Evolutionary conservation across 1,140 invertebrate species (phyloP), one percentile per base, ranked within the genome.

Genomic region (Stratiolaelaps scimitus): DNA sequence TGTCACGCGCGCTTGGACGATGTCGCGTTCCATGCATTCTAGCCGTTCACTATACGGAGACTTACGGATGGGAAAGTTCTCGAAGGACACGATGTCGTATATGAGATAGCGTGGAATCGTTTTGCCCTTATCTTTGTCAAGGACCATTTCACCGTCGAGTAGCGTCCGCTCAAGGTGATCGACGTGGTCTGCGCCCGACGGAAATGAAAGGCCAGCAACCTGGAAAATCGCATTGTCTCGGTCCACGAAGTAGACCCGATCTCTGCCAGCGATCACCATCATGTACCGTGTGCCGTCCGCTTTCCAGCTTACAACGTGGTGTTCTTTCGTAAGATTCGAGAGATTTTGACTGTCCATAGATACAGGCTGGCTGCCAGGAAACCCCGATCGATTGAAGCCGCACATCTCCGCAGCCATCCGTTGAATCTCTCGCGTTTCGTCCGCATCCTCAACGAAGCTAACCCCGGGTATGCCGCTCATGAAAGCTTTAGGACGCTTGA

Each of bases 291-390:
- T 91, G 28, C 96, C 96, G 78, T n/a, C 53, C 15, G 53, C 26
- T 60, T 26, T 26, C 53, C 4, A 60, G 53, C 23, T 60, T 60
- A 60, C 53, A 23, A n/a, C 17, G 53, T 98, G 98, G 0, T 85
- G 86, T 73, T 89, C 89, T 68, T 85, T 72, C 47, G 80, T 76
- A 1, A 99, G 75, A 7, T 85, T 79, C 48, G 75, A 78, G 15
- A 98, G 79, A 77, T 98, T 99, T 0, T 82, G 73, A 1, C 78
- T 75, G 72, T 90, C 85, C 92, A 98, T 95, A 0, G 92, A 97
- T 0, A 99, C 91, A 0, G 96, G 95, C 73, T 99, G 95, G 56
- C 83, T 84, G 2, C 96, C 95, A 5, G 94, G 93, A 76, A 99
- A 98, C 7, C 89, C 90, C 64, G 78, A 80, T 19, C 81, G 83